Evolutionary conservation across 2,113 vertebrate species (phyloP).

Genomic region (Ranitomeya imitator): DNA sequence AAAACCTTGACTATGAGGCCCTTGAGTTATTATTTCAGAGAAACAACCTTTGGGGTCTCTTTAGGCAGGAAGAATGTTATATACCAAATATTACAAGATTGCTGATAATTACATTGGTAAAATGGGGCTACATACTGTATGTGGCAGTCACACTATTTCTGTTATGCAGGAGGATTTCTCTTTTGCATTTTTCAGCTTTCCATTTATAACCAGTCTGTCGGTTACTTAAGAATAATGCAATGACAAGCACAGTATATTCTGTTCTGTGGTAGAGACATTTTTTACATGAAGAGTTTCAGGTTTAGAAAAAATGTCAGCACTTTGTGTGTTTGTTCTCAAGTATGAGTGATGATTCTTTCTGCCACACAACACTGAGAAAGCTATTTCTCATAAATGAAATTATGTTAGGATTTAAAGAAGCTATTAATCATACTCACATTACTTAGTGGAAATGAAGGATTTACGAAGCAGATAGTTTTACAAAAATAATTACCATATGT

Average conservation of each 20-base stretch:
- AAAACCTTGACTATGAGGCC: too few species aligned
- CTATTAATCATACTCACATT: slow-evolving; percentile 69
- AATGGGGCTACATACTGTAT: not conserved
- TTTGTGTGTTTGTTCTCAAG: slow-evolving; percentile 59
- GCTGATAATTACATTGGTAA: too few species aligned
- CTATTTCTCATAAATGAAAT: slow-evolving; percentile 65
- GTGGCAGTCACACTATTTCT: not conserved
- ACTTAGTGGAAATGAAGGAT: slow-evolving; percentile 64
- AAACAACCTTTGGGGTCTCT: too few species aligned
- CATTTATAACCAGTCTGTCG: slow-evolving; percentile 46
- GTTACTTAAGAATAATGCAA: slow-evolving; percentile 12
- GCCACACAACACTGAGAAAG: slow-evolving; percentile 63
- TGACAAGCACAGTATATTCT: slow-evolving; percentile 55
- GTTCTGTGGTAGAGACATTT: not conserved
- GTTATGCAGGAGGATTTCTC: not conserved
- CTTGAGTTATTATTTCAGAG: too few species aligned
- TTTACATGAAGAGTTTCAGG: slow-evolving; percentile 1
- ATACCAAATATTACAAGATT: not conserved
- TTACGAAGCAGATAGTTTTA: slow-evolving; percentile 58
- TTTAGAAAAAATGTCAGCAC: slow-evolving; percentile 30
- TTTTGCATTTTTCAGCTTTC: not conserved
- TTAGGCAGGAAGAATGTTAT: too few species aligned
- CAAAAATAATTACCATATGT: slow-evolving; percentile 59
- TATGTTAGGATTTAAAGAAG: slow-evolving; percentile 63
- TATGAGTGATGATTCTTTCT: slow-evolving; percentile 64